Evolutionary conservation across 2,797 vertebrate genomes (phyloP), one percentile per base, ranked within the genome.

Genomic region (Odontamblyopus rebecca): DNA sequence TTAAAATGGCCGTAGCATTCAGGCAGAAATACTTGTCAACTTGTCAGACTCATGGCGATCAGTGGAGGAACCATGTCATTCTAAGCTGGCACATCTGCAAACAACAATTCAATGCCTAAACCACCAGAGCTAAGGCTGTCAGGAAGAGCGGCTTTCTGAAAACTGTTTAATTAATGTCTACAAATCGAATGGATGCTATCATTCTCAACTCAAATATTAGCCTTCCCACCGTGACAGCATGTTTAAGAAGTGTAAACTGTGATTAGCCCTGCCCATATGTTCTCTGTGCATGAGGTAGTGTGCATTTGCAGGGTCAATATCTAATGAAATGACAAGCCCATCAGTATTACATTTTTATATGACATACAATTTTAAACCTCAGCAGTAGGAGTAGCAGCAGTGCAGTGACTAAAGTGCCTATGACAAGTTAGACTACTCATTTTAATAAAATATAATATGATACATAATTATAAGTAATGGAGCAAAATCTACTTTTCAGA

Each of bases 141-240:
- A 84, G 84, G 83, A 81, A 72, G 68, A 70, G 79, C 83, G 73
- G 69, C 56, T 74, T 85, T 88, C 70, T 75, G 73, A 82, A 62
- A 84, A 88, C 85, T 82, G 81, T 87, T 90, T 91, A 93, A 93
- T 93, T 93, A 91, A 93, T 91, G 89, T 86, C 81, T 57, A 71
- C 86, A 88, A 91, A 93, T 93, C 89, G 86, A 92, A 91, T 91
- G 72, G 75, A 85, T 85, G 84, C 84, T 84, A 80, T 89, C 91
- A 90, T 89, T 81, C 32, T 71, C 79, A 61, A 68, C 48, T 89
- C 80, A n/a, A 73, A 84, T 88, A 86, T 84, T 70, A 67, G 73
- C 64, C 29, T 72, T 86, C 74, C 54, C 61, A 70, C 64, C 78
- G 82, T 74, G 73, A 80, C 68, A 72, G 79, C 73, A 62, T 53